Conservation (phyloP, 2,888 invertebrate species). For the Epirrhoe alternata region DNA sequence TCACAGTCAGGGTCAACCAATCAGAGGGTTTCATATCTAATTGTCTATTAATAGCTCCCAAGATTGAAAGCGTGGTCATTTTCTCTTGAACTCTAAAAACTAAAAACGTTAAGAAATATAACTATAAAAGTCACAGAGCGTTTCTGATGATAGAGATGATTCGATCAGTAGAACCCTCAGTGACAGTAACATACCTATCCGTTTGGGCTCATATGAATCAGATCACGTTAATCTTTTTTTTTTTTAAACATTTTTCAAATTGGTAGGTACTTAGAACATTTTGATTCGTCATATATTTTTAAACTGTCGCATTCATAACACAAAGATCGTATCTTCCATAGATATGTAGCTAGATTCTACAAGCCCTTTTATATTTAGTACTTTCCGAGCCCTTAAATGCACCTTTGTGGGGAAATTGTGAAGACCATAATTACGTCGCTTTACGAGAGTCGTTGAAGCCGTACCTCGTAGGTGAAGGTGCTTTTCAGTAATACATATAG, state of each 20-base stretch:
- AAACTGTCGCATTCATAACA: no score
- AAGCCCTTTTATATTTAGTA: background rate
- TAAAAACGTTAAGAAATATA: no score
- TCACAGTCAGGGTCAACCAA: slow-evolving; percentile 14
- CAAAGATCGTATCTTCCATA: background rate
- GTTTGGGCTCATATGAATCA: no score
- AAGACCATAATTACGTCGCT: slow-evolving; percentile 31
- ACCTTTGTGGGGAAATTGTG: slow-evolving; percentile 27
- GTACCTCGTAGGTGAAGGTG: background rate
- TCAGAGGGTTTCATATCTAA: background rate
- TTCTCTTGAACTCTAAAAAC: background rate
- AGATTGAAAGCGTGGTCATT: background rate
- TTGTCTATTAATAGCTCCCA: background rate
- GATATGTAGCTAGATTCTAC: slow-evolving; percentile 1
- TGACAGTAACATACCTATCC: no score
- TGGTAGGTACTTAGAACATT: no score
- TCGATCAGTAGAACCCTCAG: no score
- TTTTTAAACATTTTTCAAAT: no score
- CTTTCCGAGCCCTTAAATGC: slow-evolving; percentile 9
- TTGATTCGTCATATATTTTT: no score
- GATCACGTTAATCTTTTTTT: no score
- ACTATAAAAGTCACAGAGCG: no score
- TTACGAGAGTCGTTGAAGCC: slow-evolving; percentile 30
- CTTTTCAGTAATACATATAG: background rate
- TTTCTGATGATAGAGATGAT: no score